Evolutionary conservation across 92 coral and sea anemone species (phyloP).

Genomic region (Actinostola sp.): DNA sequence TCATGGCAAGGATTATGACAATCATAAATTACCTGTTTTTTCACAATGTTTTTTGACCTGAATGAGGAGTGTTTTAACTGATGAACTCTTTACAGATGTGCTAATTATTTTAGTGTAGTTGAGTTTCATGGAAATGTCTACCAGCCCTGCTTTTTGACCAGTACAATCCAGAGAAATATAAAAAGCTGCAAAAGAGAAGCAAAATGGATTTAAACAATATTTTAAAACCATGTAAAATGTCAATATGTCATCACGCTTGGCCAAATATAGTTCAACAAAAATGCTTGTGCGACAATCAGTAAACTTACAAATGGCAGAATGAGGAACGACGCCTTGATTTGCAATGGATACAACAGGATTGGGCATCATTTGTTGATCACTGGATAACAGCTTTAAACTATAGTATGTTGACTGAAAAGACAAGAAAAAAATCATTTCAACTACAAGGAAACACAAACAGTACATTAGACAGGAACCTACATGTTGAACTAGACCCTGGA

Average conservation of each 20-base stretch:
- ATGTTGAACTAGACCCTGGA: too few species aligned
- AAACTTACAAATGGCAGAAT: slow-evolving; percentile 47
- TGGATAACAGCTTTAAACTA: slow-evolving; percentile 61
- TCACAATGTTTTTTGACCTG: slow-evolving; percentile 59
- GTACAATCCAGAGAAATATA: slow-evolving; percentile 65
- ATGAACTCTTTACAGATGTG: slow-evolving; percentile 16
- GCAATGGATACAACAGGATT: slow-evolving; percentile 61
- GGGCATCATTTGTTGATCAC: slow-evolving; percentile 58
- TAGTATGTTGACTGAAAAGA: slow-evolving; percentile 57
- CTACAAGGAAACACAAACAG: too few species aligned
- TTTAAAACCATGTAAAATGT: too few species aligned
- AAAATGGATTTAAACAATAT: background rate
- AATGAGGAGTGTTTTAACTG: slow-evolving; percentile 40
- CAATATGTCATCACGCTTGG: too few species aligned
- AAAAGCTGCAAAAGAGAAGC: slow-evolving; percentile 46
- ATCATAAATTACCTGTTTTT: slow-evolving; percentile 55
- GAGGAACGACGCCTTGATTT: slow-evolving; percentile 61
- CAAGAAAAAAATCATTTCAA: background rate
- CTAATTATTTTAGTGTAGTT: slow-evolving; percentile 71
- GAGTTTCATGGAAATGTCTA: slow-evolving; percentile 62
- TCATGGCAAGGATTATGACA: too few species aligned
- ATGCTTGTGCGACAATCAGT: too few species aligned
- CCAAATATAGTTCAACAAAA: background rate
- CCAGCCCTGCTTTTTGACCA: slow-evolving; percentile 69
- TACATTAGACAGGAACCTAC: too few species aligned